Conservation (phyloP, 1,140 invertebrate genomes). For the Triops cancriformis region DNA sequence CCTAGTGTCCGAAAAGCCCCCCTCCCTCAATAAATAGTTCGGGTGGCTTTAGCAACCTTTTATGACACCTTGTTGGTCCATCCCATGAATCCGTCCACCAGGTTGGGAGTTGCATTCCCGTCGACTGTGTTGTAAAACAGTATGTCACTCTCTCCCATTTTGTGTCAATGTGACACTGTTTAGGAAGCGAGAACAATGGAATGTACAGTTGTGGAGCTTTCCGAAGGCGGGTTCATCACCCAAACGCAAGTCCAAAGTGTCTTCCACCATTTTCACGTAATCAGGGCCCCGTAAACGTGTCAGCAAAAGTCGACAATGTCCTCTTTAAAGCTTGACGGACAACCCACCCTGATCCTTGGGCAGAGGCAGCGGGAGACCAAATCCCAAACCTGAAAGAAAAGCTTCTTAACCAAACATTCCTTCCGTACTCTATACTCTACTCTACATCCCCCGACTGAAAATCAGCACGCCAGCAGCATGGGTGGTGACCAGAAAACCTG, state of each 20-base stretch:
- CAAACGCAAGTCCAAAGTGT: neutral
- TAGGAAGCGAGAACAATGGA: neutral
- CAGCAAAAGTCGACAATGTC: neutral
- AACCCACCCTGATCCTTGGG: neutral
- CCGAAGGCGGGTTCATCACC: neutral
- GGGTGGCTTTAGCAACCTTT: constrained; percentile 4
- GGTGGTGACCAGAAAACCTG: constrained; percentile 6
- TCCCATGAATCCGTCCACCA: neutral
- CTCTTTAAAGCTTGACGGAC: neutral
- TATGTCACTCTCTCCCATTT: neutral
- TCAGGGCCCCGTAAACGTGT: neutral
- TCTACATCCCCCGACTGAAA: neutral
- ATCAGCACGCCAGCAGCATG: neutral
- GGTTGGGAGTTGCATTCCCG: no score
- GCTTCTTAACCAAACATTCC: constrained; percentile 10
- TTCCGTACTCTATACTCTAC: constrained; percentile 7
- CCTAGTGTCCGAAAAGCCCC: neutral
- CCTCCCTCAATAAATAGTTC: constrained; percentile 10
- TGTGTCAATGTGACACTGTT: constrained; percentile 6
- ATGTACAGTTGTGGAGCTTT: neutral
- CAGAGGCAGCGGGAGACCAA: neutral
- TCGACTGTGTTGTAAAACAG: neutral
- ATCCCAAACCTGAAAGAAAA: neutral
- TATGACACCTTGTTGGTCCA: neutral
- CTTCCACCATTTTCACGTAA: constrained; percentile 2